Evolutionary conservation across 2,113 vertebrate species (phyloP).

Genomic region (Neolamprologus hecqui): DNA sequence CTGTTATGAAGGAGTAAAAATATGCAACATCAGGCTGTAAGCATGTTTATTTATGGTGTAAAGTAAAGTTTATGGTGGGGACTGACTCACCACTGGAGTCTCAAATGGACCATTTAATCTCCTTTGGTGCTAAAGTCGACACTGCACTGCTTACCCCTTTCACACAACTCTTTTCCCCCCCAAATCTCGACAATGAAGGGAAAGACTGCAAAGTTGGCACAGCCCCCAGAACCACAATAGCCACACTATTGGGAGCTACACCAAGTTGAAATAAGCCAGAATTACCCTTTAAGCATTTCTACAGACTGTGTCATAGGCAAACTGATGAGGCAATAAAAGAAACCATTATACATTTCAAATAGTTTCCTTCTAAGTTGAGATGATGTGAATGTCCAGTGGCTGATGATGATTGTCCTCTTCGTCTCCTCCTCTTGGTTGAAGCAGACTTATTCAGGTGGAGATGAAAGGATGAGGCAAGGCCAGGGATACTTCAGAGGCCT

Average conservation of each 20-base stretch:
- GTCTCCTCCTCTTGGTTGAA: background rate
- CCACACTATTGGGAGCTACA: background rate
- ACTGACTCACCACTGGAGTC: background rate
- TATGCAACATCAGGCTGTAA: background rate
- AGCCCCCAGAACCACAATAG: background rate
- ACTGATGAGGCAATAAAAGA: background rate
- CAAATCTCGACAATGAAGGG: background rate
- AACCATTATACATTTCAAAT: background rate
- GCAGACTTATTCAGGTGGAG: conserved; percentile 31
- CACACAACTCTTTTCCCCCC: background rate
- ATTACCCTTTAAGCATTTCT: background rate
- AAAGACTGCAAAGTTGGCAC: background rate
- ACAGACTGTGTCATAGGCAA: background rate
- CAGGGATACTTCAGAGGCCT: conserved; percentile 41
- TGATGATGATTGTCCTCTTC: conserved; percentile 3
- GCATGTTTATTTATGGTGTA: background rate
- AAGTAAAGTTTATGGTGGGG: background rate
- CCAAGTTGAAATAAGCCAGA: background rate
- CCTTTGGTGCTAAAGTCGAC: background rate
- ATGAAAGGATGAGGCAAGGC: conserved; percentile 60
- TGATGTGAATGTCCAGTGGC: background rate
- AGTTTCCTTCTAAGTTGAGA: background rate
- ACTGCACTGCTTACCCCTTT: background rate
- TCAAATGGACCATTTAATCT: background rate
- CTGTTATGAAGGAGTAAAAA: background rate